These are phyloP conservation scores for Hemistola chrysoprasaria DNA, from an alignment of 2,888 invertebrate species.

Conservation along the genomic window DNA sequence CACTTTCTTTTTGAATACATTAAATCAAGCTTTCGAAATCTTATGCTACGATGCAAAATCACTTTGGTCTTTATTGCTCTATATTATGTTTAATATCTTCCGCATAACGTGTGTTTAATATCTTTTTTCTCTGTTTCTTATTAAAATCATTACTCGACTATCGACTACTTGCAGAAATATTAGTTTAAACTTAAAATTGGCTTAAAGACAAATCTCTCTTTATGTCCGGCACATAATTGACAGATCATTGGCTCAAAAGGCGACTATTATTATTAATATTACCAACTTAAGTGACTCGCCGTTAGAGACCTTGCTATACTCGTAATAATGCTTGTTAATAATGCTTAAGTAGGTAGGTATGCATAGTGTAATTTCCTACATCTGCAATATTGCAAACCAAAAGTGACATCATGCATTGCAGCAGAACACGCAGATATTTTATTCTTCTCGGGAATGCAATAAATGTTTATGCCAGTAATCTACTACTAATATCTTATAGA, in stretches of 20 bases:
- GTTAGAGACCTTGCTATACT: no score
- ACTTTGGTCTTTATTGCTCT: no score
- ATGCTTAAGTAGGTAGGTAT: no score
- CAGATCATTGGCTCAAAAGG: no score
- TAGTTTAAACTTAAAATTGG: no score
- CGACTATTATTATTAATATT: no score
- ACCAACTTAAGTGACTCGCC: no score
- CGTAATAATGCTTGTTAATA: no score
- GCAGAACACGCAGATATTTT: constrained; percentile 15
- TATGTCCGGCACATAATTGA: no score
- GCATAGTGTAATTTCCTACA: constrained; percentile 1
- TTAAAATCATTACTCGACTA: neutral
- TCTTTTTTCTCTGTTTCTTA: no score
- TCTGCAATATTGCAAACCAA: neutral
- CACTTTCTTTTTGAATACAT: constrained; percentile 60
- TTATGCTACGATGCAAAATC: neutral
- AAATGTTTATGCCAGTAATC: constrained; percentile 4
- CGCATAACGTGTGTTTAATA: neutral
- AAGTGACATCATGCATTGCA: constrained; percentile 15
- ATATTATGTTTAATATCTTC: constrained; percentile 1
- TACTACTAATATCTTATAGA: no score
- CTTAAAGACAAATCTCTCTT: no score
- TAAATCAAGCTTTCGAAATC: constrained; percentile 49
- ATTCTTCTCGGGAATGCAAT: constrained; percentile 16
- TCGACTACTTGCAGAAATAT: neutral